These are phyloP conservation scores for Turnix velox DNA, from an alignment of 2,113 vertebrate species.

Conservation along the genomic window DNA sequence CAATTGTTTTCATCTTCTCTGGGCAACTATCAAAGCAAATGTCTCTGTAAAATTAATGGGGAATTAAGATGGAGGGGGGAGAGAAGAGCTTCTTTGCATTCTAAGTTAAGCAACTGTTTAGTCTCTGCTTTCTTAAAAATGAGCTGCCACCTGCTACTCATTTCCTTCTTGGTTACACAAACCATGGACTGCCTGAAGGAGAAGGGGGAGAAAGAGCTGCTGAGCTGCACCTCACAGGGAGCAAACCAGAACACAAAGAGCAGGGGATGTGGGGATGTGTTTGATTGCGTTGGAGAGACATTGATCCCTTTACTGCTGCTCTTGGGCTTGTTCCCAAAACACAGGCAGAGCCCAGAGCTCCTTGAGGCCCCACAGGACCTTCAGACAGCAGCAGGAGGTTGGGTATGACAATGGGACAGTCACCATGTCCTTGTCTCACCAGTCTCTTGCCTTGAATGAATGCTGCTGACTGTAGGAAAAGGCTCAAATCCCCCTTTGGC, in stretches of 20 bases:
- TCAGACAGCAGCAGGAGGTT: background rate
- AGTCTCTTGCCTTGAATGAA: background rate
- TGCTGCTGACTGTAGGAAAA: background rate
- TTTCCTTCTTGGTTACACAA: conserved; percentile 43
- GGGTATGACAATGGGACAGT: background rate
- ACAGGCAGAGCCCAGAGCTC: background rate
- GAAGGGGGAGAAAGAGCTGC: conserved; percentile 26
- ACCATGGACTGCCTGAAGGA: conserved; percentile 47
- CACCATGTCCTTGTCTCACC: rapidly evolving
- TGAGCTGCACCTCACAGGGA: conserved; percentile 47
- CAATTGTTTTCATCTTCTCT: background rate
- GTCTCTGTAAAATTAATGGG: background rate
- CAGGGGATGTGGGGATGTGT: conserved; percentile 40
- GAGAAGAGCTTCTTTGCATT: background rate
- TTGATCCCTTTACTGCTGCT: conserved; percentile 25
- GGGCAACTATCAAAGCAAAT: background rate
- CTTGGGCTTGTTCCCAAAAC: background rate
- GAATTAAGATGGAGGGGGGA: background rate
- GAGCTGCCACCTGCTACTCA: conserved; percentile 53
- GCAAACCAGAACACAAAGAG: conserved; percentile 50
- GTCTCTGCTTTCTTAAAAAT: conserved; percentile 40
- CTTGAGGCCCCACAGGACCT: rapidly evolving
- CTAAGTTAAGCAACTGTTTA: conserved; percentile 32
- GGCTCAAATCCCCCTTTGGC: background rate
- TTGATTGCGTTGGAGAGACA: conserved; percentile 46